These are phyloP conservation scores for Platysternon megacephalum DNA, from an alignment of 2,113 vertebrate species.

Conservation along the genomic window DNA sequence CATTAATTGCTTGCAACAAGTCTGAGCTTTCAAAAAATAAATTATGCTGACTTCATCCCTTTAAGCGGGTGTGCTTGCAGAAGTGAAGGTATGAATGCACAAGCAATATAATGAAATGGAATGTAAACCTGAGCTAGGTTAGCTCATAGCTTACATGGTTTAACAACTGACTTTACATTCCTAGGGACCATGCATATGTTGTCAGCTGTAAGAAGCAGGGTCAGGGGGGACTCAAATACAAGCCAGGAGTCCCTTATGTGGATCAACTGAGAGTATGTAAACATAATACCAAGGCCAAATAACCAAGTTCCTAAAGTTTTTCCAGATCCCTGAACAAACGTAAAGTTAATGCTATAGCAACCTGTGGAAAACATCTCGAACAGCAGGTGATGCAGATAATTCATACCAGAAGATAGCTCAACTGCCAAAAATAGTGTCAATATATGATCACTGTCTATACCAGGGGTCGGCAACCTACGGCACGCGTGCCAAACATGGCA, in stretches of 20 bases:
- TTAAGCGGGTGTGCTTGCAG: neutral
- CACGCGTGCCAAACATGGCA: no score
- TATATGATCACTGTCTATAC: neutral
- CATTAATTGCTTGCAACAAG: neutral
- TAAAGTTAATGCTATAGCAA: conserved; percentile 37
- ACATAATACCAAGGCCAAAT: conserved; percentile 18
- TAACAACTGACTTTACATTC: neutral
- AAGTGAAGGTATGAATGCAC: neutral
- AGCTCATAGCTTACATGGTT: neutral
- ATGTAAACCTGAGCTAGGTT: neutral
- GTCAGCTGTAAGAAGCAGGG: neutral
- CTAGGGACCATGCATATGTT: neutral
- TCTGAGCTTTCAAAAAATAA: neutral
- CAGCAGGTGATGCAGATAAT: neutral
- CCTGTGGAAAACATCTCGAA: conserved; percentile 4
- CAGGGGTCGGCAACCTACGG: no score
- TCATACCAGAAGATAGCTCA: neutral
- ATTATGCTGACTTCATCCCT: neutral
- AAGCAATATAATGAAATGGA: rapidly evolving
- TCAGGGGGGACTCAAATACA: neutral
- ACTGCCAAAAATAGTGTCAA: neutral
- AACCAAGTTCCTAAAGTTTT: neutral
- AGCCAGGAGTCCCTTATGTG: neutral
- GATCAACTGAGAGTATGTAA: conserved; percentile 1
- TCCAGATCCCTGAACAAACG: conserved; percentile 33